Conservation (phyloP, 2,113 vertebrate species). For the Platysternon megacephalum region DNA sequence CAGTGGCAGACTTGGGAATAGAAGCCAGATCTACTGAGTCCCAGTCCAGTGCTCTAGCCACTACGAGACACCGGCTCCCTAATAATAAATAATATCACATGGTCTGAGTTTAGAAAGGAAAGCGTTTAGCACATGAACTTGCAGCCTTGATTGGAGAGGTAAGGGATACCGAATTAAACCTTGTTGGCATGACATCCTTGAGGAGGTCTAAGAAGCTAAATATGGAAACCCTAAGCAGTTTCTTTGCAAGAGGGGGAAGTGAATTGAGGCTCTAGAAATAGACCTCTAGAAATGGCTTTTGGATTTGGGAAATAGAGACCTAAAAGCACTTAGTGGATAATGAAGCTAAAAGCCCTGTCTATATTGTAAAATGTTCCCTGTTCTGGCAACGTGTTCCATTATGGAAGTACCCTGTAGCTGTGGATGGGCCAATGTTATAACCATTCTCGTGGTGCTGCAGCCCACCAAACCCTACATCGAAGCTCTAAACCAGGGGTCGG, state of each 20-base stretch:
- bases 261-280: not conserved
- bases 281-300: not conserved
- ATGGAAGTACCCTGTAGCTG: not conserved
- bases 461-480: not conserved
- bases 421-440: not conserved
- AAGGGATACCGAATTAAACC: not conserved
- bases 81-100: not conserved
- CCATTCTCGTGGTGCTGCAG: not conserved
- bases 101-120: not conserved
- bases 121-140: slow-evolving; percentile 17
- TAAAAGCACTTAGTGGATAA: not conserved
- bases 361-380: not conserved
- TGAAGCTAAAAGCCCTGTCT: too few species aligned
- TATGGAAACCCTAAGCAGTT: not conserved
- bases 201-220: not conserved
- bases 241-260: not conserved
- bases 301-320: not conserved
- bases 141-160: not conserved
- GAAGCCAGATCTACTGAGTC: not conserved
- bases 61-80: not conserved
- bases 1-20: not conserved
- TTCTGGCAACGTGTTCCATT: not conserved
- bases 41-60: not conserved
- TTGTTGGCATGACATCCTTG: not conserved
- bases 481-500: not conserved